Percentiles rank a stretch among this genome's conserved stretches.
Conservation (phyloP, 2,888 invertebrate genomes). For the Monochamus alternatus region DNA sequence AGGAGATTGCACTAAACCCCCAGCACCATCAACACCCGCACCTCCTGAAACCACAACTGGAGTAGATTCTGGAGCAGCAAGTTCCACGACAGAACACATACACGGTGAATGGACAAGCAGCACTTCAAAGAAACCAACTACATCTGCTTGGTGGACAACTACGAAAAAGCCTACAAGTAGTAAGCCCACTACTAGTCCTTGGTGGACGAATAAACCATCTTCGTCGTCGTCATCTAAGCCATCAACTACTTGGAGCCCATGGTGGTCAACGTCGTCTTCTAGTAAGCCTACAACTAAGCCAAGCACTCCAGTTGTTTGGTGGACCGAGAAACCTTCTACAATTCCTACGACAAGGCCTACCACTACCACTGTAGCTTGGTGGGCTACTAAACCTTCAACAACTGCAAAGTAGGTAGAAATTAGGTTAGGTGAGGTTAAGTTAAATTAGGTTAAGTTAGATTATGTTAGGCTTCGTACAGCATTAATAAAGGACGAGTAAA, state of each 20-base stretch:
- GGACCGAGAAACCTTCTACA: conserved; percentile 59
- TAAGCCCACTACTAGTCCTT: conserved; percentile 58
- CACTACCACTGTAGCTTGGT: conserved; percentile 39
- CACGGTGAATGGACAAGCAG: conserved; percentile 58
- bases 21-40: conserved; percentile 82
- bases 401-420: conserved; percentile 12
- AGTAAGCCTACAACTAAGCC: conserved; percentile 30
- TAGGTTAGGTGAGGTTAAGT: no score
- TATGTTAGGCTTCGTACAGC: no score
- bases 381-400: conserved; percentile 41
- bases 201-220: conserved; percentile 56
- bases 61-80: conserved; percentile 73
- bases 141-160: conserved; percentile 61
- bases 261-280: conserved; percentile 49
- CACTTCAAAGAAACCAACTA: conserved; percentile 66
- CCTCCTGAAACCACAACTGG: conserved; percentile 84
- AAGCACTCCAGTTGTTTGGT: conserved; percentile 39
- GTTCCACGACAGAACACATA: conserved; percentile 51
- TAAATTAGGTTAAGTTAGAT: no score
- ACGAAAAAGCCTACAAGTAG: conserved; percentile 47
- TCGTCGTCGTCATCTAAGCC: conserved; percentile 23
- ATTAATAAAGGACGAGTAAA: no score
- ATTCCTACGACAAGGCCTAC: conserved; percentile 56
- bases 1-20: conserved; percentile 80
- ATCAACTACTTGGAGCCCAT: conserved; percentile 14